Evolutionary conservation across 2,888 invertebrate species (phyloP), one percentile per base, ranked within the genome.

Genomic region (Nasonia oneida): DNA sequence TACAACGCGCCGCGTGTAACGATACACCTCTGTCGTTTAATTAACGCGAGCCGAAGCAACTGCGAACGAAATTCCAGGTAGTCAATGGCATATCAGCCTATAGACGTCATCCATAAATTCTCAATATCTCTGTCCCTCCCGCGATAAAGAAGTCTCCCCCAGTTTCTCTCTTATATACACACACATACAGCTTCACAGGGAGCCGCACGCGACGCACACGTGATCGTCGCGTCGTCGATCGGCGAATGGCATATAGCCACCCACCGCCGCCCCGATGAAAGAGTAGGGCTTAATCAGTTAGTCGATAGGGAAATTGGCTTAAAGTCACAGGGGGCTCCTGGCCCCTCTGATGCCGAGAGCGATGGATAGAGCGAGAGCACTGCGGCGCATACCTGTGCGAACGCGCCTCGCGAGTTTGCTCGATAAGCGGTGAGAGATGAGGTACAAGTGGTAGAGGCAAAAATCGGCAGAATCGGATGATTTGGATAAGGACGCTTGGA

Each of bases 301-400:
- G 93, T 93, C 93, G 93, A 93, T 93, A 93, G 91, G 90, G 92
- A 93, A 93, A 93, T 93, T 93, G 93, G 93, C 93, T 93, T 93
- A 93, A 89, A 91, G 91, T 89, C 91, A 90, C 89, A 91, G 91
- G 85, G 29, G 85, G 29, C 70, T 75, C 64, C 37, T 80, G 18
- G 29, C 47, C 77, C 8, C 33, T 29, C 12, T 1, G 47, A 47
- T 47, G 47, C 47, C 8, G 47, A 47, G 12, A 42, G 1, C 1
- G 42, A 29, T 10, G 4, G 67, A 67, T 29, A 29, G 29, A 29
- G 18, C 3, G 18, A n/a, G n/a, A 67, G 57, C 57, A 61, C 12
- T 12, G 47, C 47, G 12, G 10, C 47, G 47, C 47, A 23, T n/a
- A 71, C 71, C 10, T 5, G 70, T 15, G 29, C 29, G 1, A 29